A percentile compares a stretch with the other conserved stretches of the same genome.
phyloP scores from a whole-genome alignment of 1,140 invertebrate genomes.

The Chelonus insularis region DNA sequence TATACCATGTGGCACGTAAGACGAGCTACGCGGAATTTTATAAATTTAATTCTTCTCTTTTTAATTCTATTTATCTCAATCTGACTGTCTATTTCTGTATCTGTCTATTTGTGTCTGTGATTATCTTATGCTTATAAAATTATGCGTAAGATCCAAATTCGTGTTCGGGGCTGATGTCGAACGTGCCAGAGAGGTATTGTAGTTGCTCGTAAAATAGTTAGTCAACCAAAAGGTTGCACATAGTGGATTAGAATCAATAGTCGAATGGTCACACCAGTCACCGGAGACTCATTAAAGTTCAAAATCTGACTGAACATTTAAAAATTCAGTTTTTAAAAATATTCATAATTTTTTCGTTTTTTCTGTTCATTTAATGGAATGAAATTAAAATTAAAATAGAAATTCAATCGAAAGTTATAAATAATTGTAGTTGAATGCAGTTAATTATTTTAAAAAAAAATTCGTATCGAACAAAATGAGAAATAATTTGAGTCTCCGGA shows the following conservation, averaged over 20 bases:
- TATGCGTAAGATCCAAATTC: conserved; percentile 11
- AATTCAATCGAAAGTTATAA: too few relatives aligned
- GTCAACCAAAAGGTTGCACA: background rate
- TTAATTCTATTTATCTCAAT: background rate
- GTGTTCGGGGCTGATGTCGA: conserved; percentile 35
- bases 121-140: background rate
- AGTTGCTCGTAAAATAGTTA: background rate
- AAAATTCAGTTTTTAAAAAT: too few relatives aligned
- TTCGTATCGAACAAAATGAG: conserved; percentile 1
- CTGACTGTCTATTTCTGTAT: background rate
- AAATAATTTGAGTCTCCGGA: conserved; percentile 30
- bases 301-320: too few relatives aligned
- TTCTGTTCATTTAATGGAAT: too few relatives aligned
- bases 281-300: conserved; percentile 17
- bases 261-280: conserved; percentile 10
- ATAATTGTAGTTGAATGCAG: too few relatives aligned
- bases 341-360: too few relatives aligned
- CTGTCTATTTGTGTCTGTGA: background rate
- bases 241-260: background rate
- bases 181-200: conserved; percentile 30
- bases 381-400: too few relatives aligned
- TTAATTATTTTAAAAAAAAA: too few relatives aligned
- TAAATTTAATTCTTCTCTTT: conserved; percentile 3
- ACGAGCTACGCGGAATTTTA: conserved; percentile 23
- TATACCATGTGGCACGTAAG: conserved; percentile 31